Conservation (phyloP, 2,113 vertebrate species). For the Microtus pennsylvanicus region DNA sequence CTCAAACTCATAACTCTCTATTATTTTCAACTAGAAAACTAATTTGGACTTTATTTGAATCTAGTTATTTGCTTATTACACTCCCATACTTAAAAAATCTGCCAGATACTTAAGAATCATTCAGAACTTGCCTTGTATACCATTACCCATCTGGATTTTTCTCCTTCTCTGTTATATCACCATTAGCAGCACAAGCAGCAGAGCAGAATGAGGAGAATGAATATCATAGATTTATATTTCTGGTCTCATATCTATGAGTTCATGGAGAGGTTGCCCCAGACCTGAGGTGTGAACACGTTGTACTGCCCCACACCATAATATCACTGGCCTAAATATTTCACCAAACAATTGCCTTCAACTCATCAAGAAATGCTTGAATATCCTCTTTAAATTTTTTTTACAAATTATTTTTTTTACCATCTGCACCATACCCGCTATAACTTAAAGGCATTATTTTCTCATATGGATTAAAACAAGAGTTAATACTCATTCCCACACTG, state of each 20-base stretch:
- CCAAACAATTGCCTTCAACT: not conserved
- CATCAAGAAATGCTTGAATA: not conserved
- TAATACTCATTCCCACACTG: not conserved
- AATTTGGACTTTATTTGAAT: conserved; percentile 4
- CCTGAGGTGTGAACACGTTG: not conserved
- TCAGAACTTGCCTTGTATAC: not conserved
- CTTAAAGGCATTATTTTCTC: conserved; percentile 15
- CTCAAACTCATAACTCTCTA: not conserved
- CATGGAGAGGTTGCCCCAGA: not conserved
- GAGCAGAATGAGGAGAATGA: not conserved
- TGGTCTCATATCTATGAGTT: not conserved
- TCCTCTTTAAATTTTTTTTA: conserved; percentile 3
- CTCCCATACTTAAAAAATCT: not conserved
- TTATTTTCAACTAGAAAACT: conserved; percentile 5
- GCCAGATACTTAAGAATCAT: not conserved
- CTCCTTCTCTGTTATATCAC: not conserved
- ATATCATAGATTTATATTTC: not conserved
- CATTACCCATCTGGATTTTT: not conserved
- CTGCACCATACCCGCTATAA: not conserved
- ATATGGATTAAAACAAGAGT: not conserved
- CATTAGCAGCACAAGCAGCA: not conserved
- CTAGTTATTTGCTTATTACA: not conserved
- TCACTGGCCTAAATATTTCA: not conserved
- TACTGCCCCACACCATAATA: not conserved
- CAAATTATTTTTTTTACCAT: not conserved